These are phyloP conservation scores for Apamea crenata DNA, from an alignment of 2,888 invertebrate genomes.

Conservation along the genomic window DNA sequence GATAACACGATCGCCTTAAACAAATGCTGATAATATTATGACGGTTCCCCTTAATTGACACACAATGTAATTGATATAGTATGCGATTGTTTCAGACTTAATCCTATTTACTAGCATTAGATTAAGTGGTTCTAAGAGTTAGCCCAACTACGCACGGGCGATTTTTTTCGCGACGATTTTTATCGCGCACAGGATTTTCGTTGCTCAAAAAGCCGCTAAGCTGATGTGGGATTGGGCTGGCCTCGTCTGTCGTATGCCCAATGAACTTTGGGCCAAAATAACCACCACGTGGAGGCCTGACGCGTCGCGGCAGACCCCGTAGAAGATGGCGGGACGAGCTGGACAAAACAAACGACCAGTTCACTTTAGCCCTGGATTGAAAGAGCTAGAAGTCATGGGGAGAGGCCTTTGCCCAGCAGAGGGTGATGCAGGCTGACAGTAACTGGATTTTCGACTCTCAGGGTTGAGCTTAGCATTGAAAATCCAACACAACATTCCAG, in stretches of 20 bases:
- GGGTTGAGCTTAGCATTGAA: background rate
- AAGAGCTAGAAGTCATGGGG: too few species aligned
- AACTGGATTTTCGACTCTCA: background rate
- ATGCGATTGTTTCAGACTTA: conserved; percentile 45
- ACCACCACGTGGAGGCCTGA: too few species aligned
- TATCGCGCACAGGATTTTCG: background rate
- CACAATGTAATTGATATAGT: conserved; percentile 40
- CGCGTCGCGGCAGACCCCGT: too few species aligned
- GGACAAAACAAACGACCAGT: too few species aligned
- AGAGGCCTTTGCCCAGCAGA: too few species aligned
- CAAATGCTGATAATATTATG: conserved; percentile 51
- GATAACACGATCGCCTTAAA: conserved; percentile 53
- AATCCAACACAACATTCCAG: background rate
- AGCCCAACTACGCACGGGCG: background rate
- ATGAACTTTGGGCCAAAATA: too few species aligned
- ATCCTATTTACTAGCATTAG: conserved; percentile 22
- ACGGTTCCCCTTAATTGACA: conserved; percentile 47
- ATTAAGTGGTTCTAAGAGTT: conserved; percentile 18
- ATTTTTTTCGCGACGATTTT: background rate
- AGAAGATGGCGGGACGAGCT: too few species aligned
- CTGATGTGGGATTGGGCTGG: too few species aligned
- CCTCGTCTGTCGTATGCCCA: too few species aligned
- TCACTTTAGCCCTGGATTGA: too few species aligned
- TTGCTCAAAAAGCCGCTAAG: too few species aligned
- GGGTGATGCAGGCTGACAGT: too few species aligned